A percentile compares a stretch with the other conserved stretches of the same genome.
Conservation (phyloP, 1,140 invertebrate species). For the Drosophila kurseongensis region DNA sequence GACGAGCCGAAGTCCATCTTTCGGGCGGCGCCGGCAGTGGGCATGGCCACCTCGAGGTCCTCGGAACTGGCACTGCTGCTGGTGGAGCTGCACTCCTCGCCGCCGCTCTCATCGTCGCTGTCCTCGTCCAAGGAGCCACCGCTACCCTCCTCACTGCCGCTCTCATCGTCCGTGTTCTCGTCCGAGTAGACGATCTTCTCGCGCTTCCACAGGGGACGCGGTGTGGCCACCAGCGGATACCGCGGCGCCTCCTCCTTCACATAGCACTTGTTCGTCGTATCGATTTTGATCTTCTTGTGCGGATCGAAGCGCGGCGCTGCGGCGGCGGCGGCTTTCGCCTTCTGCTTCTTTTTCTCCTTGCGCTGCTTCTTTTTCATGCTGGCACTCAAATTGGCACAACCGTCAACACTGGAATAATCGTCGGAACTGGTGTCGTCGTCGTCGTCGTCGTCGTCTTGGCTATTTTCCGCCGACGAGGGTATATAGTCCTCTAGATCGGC, state of each 20-base stretch:
- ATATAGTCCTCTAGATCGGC: constrained; percentile 83
- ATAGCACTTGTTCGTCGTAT: constrained; percentile 80
- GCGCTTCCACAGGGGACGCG: constrained; percentile 86
- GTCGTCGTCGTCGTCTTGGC: constrained; percentile 32
- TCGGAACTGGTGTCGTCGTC: constrained; percentile 52
- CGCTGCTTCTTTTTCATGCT: constrained; percentile 84
- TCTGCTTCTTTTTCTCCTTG: constrained; percentile 76
- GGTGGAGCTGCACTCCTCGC: constrained; percentile 60
- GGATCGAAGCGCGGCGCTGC: constrained; percentile 72
- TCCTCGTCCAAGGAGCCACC: constrained; percentile 63
- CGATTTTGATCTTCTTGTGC: constrained; percentile 83
- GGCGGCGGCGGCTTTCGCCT: constrained; percentile 58
- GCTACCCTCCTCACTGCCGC: constrained; percentile 61
- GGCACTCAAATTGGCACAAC: constrained; percentile 62
- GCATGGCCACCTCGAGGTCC: constrained; percentile 18
- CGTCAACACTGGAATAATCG: constrained; percentile 73
- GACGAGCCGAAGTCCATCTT: not conserved
- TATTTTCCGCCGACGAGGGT: constrained; percentile 78
- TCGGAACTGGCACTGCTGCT: constrained; percentile 55
- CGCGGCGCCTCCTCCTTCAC: constrained; percentile 86
- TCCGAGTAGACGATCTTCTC: constrained; percentile 81
- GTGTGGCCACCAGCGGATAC: constrained; percentile 86
- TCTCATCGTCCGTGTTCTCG: constrained; percentile 80
- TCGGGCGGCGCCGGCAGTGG: constrained; percentile 1
- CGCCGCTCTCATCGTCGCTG: constrained; percentile 65